These are phyloP conservation scores for Thymallus thymallus DNA, from an alignment of 2,113 vertebrate species.

Conservation along the genomic window DNA sequence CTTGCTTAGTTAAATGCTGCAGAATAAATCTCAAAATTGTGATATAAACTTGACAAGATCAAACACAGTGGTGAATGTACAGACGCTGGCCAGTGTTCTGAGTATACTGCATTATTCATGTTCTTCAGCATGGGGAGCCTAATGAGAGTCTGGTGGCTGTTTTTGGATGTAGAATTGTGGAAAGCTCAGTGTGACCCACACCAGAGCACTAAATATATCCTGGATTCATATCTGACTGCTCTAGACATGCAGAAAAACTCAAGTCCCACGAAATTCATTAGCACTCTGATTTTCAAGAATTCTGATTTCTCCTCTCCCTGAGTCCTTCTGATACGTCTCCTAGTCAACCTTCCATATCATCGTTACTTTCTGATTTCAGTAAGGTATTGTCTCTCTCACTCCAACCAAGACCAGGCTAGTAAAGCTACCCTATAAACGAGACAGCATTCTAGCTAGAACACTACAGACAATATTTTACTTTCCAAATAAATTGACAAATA, in stretches of 20 bases:
- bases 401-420: too few relatives aligned
- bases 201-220: constrained; percentile 31
- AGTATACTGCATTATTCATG: constrained; percentile 79
- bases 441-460: too few relatives aligned
- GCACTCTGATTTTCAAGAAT: constrained; percentile 21
- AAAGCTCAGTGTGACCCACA: constrained; percentile 65
- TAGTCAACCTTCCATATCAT: background rate
- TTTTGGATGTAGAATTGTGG: constrained; percentile 64
- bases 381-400: background rate
- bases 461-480: too few relatives aligned
- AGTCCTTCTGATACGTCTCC: background rate
- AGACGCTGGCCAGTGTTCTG: constrained; percentile 76
- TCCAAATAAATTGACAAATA: too few relatives aligned
- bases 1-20: constrained; percentile 68
- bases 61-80: constrained; percentile 74
- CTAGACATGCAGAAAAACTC: constrained; percentile 39
- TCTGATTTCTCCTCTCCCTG: constrained; percentile 29
- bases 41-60: constrained; percentile 77
- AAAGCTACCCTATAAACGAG: too few relatives aligned
- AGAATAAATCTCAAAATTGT: constrained; percentile 73
- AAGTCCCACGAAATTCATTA: constrained; percentile 47
- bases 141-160: constrained; percentile 77
- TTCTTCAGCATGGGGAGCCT: constrained; percentile 68
- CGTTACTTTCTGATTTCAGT: background rate
- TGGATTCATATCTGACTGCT: constrained; percentile 47